Base-by-base conservation (phyloP, 2,113 vertebrate species). In the Acanthochromis polyacanthus region DNA sequence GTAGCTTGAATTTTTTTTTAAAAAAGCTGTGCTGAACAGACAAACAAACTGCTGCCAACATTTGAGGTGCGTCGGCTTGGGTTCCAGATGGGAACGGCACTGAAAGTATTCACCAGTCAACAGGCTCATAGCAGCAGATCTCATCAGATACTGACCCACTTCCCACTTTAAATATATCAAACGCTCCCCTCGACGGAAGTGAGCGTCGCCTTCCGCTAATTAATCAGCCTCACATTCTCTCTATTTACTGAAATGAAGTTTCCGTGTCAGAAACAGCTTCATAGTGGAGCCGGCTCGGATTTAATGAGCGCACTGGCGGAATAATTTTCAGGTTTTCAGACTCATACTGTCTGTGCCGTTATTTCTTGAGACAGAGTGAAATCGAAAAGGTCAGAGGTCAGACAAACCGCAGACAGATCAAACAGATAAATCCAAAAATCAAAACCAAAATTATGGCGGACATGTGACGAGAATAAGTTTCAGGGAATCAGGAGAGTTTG, bases 101-200 rank as follows among this genome's bases (percentile, higher is more conserved):
- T 30, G 11, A 14, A 0, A 20, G n/a, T 36, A 40, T n/a, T 38
- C 19, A n/a, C 57, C 68, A 57, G 51, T 58, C 30, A 0, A 19
- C 36, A 16, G 16, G 22, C 25, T 40, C 11, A 51, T 11, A 46
- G 74, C 67, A 40, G 4, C 71, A 77, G 38, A 57, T 19, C 8
- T 77, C 62, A 45, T 45, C 78, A 63, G 74, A 64, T 36, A 25
- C 48, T 78, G 56, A 75, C 59, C 83, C 78, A 69, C 58, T 83
- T 77, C 51, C 57, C 40, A 17, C 50, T 78, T 61, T 55, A 64
- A 67, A 78, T 43, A 76, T 57, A 73, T 82, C 62, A 74, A 78
- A 73, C 57, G 4, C 19, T 5, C 59, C 2, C 40, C 30, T 61
- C 23, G 36, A 22, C 28, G 16, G 46, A 64, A 40, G 28, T 1